phyloP scores from a whole-genome alignment of 1,140 invertebrate species.

The Dreissena rostriformis region DNA sequence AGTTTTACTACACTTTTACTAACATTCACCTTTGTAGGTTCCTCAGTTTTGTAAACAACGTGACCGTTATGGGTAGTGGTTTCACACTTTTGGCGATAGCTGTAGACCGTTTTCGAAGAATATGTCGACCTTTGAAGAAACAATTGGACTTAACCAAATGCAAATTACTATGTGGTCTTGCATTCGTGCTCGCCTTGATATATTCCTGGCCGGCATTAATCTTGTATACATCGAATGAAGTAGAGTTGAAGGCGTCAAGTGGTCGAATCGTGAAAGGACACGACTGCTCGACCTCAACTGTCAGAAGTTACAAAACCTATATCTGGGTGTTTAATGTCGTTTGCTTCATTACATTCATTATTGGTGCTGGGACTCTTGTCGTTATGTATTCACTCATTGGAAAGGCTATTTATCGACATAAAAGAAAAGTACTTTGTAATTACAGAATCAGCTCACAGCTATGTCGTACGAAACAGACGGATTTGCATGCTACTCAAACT shows the following conservation, averaged over 20 bases:
- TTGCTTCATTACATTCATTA: not conserved
- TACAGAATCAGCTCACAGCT: not conserved
- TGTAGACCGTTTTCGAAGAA: conserved; percentile 62
- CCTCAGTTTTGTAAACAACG: conserved; percentile 55
- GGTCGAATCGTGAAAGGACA: conserved; percentile 6
- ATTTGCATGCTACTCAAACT: not conserved
- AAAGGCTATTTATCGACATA: not conserved
- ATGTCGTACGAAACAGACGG: not conserved
- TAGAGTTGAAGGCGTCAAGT: conserved; percentile 8
- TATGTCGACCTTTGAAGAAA: conserved; percentile 61
- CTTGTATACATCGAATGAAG: conserved; percentile 18
- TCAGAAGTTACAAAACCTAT: conserved; percentile 4
- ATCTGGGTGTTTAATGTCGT: conserved; percentile 3
- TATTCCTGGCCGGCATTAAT: conserved; percentile 41
- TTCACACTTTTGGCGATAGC: conserved; percentile 61
- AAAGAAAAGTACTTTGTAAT: not conserved
- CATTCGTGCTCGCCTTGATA: not conserved
- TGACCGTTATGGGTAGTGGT: conserved; percentile 55
- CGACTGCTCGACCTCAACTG: conserved; percentile 30
- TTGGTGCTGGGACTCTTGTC: not conserved
- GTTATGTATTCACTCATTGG: conserved; percentile 10
- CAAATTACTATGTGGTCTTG: conserved; percentile 27
- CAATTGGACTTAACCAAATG: conserved; percentile 42
- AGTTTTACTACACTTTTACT: conserved; percentile 59
- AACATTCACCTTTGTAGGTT: conserved; percentile 56